Conservation (phyloP, 2,888 invertebrate genomes). For the Drosophila greeni region DNA sequence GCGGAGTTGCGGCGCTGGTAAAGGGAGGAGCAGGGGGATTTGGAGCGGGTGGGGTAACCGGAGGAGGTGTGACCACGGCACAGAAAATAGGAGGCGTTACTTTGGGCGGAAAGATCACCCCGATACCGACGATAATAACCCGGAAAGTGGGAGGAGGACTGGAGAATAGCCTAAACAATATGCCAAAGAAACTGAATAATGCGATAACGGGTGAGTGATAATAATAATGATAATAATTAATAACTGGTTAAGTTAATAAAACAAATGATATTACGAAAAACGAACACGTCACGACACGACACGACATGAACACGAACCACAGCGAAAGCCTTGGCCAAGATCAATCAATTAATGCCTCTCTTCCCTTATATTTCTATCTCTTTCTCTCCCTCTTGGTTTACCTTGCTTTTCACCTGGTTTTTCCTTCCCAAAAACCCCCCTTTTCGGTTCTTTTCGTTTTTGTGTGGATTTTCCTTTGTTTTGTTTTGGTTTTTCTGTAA, state of each 20-base stretch:
- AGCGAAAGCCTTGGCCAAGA: constrained; percentile 23
- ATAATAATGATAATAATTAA: neutral
- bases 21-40: neutral
- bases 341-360: constrained; percentile 40
- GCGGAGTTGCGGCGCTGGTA: neutral
- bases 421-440: neutral
- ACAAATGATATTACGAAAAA: neutral
- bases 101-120: constrained; percentile 30
- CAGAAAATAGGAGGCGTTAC: constrained; percentile 25
- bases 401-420: constrained; percentile 10
- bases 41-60: neutral
- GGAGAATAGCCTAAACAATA: constrained; percentile 53
- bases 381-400: constrained; percentile 26
- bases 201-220: constrained; percentile 50
- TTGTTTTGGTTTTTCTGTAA: constrained; percentile 18
- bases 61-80: constrained; percentile 38
- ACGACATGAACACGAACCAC: constrained; percentile 10
- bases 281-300: too few relatives aligned
- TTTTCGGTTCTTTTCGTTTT: constrained; percentile 4
- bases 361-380: constrained; percentile 25
- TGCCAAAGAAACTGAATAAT: constrained; percentile 64
- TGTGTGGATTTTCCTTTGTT: constrained; percentile 4
- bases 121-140: constrained; percentile 12
- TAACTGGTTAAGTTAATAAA: neutral
- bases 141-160: constrained; percentile 23